Evolutionary conservation across 1,140 invertebrate genomes (phyloP), one percentile per base, ranked within the genome.

Genomic region (Scylla paramamosain): DNA sequence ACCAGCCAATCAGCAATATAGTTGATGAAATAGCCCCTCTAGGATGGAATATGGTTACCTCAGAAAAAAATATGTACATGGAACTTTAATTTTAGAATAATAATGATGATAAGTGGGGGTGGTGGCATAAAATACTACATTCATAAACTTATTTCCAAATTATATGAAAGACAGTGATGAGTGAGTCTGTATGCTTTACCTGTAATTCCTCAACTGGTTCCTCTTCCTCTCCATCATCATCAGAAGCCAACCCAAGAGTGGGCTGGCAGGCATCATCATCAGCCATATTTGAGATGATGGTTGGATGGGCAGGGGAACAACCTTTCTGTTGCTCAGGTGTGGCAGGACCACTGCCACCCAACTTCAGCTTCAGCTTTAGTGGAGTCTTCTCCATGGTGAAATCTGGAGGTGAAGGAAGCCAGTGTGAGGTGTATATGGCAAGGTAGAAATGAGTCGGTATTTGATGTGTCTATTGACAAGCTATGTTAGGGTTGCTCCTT

Each of bases 201-300:
- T 93, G 92, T 2, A 46, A 83, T 32, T 93, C 92, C 46, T 93
- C 92, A 31, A 39, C 46, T 32, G 39, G 87, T 83, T 93, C 92
- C 92, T 93, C 92, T 45, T 93, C 92, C 84, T 93, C 92, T 29
- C 84, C 83, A 16, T 93, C 92, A 46, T 93, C 92, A 46, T 93
- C 92, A 16, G 92, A 93, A 25, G 39, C 84, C 3, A 52, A 29
- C 20, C 20, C 67, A 25, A 3, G 67, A n/a, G 67, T 77, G 67
- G 67, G 67, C 28, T 59, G 82, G 20, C 39, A 39, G 46, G 84
- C 45, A 2, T 93, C 92, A 12, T 93, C 92, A 46, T 93, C 92
- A 86, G 83, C 92, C 92, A 93, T 93, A 7, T 59, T 59, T 4
- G 84, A 93, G 46, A 93, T 93, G 84, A 93, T 93, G 28, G 92